phyloP scores from a whole-genome alignment of 1,140 invertebrate species.

The Solenopsis invicta region DNA sequence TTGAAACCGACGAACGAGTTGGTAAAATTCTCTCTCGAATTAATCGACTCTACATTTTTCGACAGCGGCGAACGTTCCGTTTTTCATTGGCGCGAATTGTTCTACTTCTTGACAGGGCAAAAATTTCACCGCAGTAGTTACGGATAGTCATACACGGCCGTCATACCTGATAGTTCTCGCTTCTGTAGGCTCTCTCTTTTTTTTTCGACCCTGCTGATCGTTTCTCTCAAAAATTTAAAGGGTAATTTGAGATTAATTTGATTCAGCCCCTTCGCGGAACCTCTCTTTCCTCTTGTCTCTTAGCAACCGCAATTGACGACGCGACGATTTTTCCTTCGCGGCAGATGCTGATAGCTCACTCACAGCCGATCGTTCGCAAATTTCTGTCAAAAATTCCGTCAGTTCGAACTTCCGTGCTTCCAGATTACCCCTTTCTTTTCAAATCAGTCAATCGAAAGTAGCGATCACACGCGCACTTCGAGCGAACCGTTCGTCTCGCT shows the following conservation, averaged over 20 bases:
- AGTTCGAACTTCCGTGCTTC: not conserved
- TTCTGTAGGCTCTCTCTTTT: not conserved
- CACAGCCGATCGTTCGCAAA: not conserved
- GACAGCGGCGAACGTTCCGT: not conserved
- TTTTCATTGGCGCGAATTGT: conserved; percentile 31
- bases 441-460: conserved; percentile 11
- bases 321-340: not conserved
- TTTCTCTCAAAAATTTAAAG: conserved; percentile 5
- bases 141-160: not conserved
- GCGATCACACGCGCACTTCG: conserved; percentile 28
- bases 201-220: not conserved
- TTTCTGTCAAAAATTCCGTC: not conserved
- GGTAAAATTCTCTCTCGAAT: not conserved
- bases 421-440: not conserved
- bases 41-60: conserved; percentile 45
- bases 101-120: conserved; percentile 5
- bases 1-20: not conserved
- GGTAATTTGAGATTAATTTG: not conserved
- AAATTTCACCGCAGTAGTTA: conserved; percentile 26
- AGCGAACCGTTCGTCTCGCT: conserved; percentile 6
- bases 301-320: conserved; percentile 11
- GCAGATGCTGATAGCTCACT: not conserved
- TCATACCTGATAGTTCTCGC: conserved; percentile 13
- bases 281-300: not conserved
- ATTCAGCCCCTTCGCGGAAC: not conserved